Base-by-base conservation (phyloP, 35 echinoderm and acorn worm genomes). In the Patiria miniata region DNA sequence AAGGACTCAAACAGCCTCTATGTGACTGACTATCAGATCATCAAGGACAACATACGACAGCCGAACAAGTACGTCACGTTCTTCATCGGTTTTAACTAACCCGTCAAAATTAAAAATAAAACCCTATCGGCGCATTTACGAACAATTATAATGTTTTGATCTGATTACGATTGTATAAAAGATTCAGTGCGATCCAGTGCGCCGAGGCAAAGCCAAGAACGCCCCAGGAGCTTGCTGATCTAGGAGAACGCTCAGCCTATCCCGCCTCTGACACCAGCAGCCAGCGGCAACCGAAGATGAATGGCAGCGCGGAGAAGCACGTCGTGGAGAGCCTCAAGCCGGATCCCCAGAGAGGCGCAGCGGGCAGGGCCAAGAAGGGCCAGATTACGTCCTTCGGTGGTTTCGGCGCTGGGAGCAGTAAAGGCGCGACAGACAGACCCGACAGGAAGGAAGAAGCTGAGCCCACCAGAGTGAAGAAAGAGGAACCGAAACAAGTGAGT, bases 1-100 rank as follows among this genome's bases (percentile, higher is more conserved):
- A 92, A 86, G n/a, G 83, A 92, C 37, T 54, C 36, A 83, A 92
- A 81, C 77, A 40, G 83, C 34, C 83, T 92, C 40, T 92, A 87
- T 39, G 81, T 79, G 56, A 86, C 83, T 1, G 90, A 92, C 37
- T 92, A 92, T 86, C 61, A 92, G 51, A 87, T 92, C 52, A 92
- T 84, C 28, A 86, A 92, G 58, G 68, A 92, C 37, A 80, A 81
- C 40, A 86, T 92, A n/a, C 40, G 16, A 39, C 69, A 87, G 50
- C 38, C 47, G 17, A 92, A 92, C 58, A 92, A 57, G 90, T 87
- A 91, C 8, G 4, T 47, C 4, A 12, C 42, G 12, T 47, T 47
- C 4, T 47, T 47, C 12, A 57, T n/a, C 10, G 10, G n/a, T 10
- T n/a, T 57, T 57, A 14, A 10, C 10, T 14, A 57, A 57, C 10